Base-by-base conservation (phyloP, 2,888 invertebrate species). In the Catocala nupta region DNA sequence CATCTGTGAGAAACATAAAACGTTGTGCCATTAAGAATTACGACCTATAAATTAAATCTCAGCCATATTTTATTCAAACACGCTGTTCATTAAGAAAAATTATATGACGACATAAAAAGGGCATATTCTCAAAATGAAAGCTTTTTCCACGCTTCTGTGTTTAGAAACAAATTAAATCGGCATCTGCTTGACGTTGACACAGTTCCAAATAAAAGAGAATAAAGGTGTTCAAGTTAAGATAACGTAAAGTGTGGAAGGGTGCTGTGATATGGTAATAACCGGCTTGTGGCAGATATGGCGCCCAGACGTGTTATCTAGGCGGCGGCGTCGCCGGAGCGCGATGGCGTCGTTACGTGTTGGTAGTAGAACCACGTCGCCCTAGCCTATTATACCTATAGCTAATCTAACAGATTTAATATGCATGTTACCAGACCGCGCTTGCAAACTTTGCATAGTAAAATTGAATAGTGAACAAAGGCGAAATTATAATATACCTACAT, bases 251-350 rank as follows among this genome's bases (percentile, higher is more conserved):
- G 70, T 65, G 65, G 63, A 70, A 69, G 55, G 59, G 57, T 25
- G 67, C 67, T 59, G 58, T 77, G 75, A 83, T 84, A 87, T 78
- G 81, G 80, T 82, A 83, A 85, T 84, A 77, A 73, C 80, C 67
- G 71, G 74, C 68, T 77, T 65, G 82, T 59, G 66, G 77, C 72
- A 60, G 81, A 81, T 84, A 87, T 84, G 77, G 54, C 67, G 68
- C 71, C 71, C 79, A 77, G 78, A 66, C 71, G 63, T 63, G 78
- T 82, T 88, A 87, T 88, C 85, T 82, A 75, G 71, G 63, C 73
- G 65, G 60, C 65, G 75, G 54, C 76, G 74, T 61, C 71, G 67
- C 65, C 65, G 63, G 58, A 48, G 59, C 65, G 75, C 80, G 79
- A 80, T 73, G 80, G 75, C 81, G 76, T 82, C 83, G 79, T 83